phyloP scores from a whole-genome alignment of 2,888 invertebrate genomes.

The Lycaena phlaeas region DNA sequence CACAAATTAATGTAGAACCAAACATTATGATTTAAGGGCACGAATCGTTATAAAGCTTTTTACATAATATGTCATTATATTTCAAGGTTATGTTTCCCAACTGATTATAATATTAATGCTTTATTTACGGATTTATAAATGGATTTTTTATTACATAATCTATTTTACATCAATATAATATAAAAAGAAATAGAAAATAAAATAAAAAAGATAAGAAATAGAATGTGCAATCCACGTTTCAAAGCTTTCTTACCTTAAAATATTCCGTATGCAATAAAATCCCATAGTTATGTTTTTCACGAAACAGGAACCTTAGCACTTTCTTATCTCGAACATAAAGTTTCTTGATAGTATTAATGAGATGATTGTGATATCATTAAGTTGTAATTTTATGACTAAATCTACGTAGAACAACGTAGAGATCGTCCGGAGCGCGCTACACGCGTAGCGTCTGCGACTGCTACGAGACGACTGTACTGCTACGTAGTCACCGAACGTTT shows the following conservation, averaged over 20 bases:
- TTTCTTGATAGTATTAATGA: not conserved
- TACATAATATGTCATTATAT: no score
- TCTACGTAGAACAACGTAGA: slow-evolving; percentile 10
- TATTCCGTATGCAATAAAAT: slow-evolving; percentile 4
- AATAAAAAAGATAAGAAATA: no score
- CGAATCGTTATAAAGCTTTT: no score
- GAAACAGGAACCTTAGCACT: not conserved
- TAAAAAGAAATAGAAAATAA: no score
- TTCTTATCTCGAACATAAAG: not conserved
- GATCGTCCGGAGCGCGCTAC: slow-evolving; percentile 16
- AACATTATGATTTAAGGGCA: no score
- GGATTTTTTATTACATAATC: no score
- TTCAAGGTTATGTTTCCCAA: no score
- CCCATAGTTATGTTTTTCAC: slow-evolving; percentile 2
- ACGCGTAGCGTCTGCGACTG: slow-evolving; percentile 32
- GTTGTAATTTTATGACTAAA: not conserved
- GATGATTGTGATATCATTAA: not conserved
- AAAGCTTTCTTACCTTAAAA: not conserved
- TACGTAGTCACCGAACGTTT: slow-evolving; percentile 40
- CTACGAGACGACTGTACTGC: slow-evolving; percentile 57
- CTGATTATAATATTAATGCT: no score
- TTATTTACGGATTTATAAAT: no score
- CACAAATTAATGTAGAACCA: no score
- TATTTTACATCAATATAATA: no score
- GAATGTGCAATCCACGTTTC: no score